phyloP scores from a whole-genome alignment of 2,888 invertebrate species.

The Acronicta aceris region DNA sequence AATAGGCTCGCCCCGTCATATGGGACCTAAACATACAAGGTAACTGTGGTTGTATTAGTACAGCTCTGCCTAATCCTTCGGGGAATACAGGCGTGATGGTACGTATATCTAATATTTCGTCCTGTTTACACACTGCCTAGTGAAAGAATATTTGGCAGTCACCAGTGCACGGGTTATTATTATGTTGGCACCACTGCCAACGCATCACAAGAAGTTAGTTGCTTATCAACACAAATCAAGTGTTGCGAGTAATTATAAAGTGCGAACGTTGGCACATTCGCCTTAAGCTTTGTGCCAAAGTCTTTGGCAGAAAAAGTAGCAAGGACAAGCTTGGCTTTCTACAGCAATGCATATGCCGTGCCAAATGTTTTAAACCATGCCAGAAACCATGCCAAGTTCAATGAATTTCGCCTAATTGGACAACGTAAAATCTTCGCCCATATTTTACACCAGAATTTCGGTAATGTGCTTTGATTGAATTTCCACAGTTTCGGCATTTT shows the following conservation, averaged over 20 bases:
- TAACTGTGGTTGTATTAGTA: no score
- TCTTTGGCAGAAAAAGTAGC: slow-evolving; percentile 27
- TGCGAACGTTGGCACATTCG: slow-evolving; percentile 32
- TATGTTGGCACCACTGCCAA: not conserved
- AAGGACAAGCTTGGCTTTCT: slow-evolving; percentile 19
- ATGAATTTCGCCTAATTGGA: slow-evolving; percentile 22
- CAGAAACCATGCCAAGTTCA: slow-evolving; percentile 30
- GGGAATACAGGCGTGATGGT: no score
- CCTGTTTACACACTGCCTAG: no score
- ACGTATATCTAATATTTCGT: no score
- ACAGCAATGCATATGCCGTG: slow-evolving; percentile 20
- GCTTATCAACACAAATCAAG: slow-evolving; percentile 9
- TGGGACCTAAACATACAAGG: no score
- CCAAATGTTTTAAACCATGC: slow-evolving; percentile 27
- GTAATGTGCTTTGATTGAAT: not conserved
- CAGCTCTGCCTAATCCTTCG: no score
- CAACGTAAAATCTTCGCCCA: not conserved
- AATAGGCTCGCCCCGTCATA: no score
- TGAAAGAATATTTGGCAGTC: no score
- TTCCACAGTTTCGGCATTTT: not conserved
- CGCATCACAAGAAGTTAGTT: not conserved
- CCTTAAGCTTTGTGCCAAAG: slow-evolving; percentile 32
- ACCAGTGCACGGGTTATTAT: no score
- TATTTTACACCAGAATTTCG: not conserved
- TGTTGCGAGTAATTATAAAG: slow-evolving; percentile 18